phyloP scores from a whole-genome alignment of 2,113 vertebrate genomes.

The Thamnophis sirtalis region DNA sequence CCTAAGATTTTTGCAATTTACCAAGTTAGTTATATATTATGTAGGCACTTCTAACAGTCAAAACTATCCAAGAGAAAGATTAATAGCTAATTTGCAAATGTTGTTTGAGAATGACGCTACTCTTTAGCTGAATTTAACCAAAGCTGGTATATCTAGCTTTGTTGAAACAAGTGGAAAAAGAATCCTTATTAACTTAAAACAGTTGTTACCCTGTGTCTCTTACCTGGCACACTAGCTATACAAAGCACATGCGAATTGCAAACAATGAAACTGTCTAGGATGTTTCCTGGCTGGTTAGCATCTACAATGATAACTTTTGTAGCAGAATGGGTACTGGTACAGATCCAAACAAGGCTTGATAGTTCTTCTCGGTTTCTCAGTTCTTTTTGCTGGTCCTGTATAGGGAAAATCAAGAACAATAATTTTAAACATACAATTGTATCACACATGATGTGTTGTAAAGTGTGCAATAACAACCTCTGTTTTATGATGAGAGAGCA shows the following conservation, averaged over 20 bases:
- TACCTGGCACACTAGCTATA: slow-evolving; percentile 93
- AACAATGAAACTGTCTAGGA: slow-evolving; percentile 91
- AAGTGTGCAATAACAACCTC: background rate
- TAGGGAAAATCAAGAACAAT: slow-evolving; percentile 11
- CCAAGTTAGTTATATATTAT: background rate
- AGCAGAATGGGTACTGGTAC: slow-evolving; percentile 89
- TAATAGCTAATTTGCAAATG: background rate
- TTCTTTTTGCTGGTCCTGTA: slow-evolving; percentile 92
- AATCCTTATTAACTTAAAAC: background rate
- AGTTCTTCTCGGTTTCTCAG: slow-evolving; percentile 86
- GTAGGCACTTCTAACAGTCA: background rate
- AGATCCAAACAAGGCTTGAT: slow-evolving; percentile 98
- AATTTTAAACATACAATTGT: slow-evolving; percentile 1
- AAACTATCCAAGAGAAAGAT: background rate
- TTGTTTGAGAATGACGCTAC: background rate
- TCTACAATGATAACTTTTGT: slow-evolving; percentile 93
- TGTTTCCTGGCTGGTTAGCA: slow-evolving; percentile 90
- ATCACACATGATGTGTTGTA: background rate
- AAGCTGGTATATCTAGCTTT: background rate
- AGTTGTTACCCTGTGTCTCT: slow-evolving; percentile 2
- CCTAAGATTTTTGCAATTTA: background rate
- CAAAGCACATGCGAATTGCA: slow-evolving; percentile 93
- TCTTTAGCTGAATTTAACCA: background rate
- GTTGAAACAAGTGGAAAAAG: background rate
- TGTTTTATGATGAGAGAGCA: background rate